Evolutionary conservation across 1,140 invertebrate species (phyloP).

Genomic region (Zaprionus taronus): DNA sequence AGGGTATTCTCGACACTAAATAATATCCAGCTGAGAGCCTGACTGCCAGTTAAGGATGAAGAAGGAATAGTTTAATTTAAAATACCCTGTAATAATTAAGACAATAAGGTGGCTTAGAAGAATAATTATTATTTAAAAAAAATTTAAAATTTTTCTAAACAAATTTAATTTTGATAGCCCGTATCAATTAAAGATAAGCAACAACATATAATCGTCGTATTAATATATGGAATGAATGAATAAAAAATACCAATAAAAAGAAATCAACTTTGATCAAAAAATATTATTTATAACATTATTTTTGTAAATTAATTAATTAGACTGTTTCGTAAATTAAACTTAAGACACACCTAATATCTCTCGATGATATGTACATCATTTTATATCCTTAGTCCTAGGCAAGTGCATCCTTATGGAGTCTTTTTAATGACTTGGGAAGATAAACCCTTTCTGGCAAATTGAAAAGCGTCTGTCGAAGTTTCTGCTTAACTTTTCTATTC

Average conservation of each 20-base stretch:
- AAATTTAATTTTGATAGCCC: no score
- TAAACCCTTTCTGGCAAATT: slow-evolving; percentile 35
- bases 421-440: neutral
- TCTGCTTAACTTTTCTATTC: neutral
- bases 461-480: slow-evolving; percentile 10
- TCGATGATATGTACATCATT: neutral
- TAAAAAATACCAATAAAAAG: neutral
- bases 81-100: neutral
- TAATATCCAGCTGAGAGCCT: slow-evolving; percentile 15
- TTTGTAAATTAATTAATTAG: neutral
- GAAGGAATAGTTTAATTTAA: neutral
- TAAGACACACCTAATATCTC: neutral
- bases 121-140: neutral
- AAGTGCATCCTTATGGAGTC: slow-evolving; percentile 3
- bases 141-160: neutral
- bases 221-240: no score
- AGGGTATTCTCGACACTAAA: slow-evolving; percentile 13
- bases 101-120: neutral
- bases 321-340: neutral
- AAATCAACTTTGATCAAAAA: neutral
- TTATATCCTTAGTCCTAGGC: neutral
- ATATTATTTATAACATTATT: neutral
- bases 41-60: neutral
- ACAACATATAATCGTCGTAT: no score
- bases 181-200: no score